Conservation (phyloP, 2,113 vertebrate species). For the Syngnathoides biaculeatus region DNA sequence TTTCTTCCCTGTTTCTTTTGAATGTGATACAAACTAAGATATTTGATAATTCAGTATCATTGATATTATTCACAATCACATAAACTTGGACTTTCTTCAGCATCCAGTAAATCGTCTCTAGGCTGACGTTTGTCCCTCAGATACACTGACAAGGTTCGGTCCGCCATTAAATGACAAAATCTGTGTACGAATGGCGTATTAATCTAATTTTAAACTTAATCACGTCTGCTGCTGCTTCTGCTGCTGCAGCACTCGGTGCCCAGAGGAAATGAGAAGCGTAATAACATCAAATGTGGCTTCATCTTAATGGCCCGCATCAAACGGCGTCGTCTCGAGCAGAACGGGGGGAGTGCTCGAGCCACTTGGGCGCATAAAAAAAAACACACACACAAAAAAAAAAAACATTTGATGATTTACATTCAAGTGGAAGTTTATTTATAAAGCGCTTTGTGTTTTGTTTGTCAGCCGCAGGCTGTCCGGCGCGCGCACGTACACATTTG, state of each 20-base stretch:
- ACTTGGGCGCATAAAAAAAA: slow-evolving; percentile 24
- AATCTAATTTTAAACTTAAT: slow-evolving; percentile 67
- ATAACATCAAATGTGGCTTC: slow-evolving; percentile 60
- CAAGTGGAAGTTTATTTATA: slow-evolving; percentile 50
- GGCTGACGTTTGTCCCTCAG: not conserved
- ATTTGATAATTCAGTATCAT: too few species aligned
- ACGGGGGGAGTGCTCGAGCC: slow-evolving; percentile 32
- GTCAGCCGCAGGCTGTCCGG: slow-evolving; percentile 17
- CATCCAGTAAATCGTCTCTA: not conserved
- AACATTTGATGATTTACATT: slow-evolving; percentile 47
- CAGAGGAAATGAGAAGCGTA: slow-evolving; percentile 57
- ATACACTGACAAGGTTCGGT: not conserved
- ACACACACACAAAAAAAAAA: slow-evolving; percentile 1
- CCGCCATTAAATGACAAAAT: slow-evolving; percentile 37
- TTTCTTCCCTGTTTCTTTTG: too few species aligned
- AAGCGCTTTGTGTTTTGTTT: slow-evolving; percentile 43
- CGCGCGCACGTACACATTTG: slow-evolving; percentile 21
- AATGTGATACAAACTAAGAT: too few species aligned
- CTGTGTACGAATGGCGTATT: slow-evolving; percentile 41
- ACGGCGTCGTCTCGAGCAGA: slow-evolving; percentile 44
- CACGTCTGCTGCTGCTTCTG: slow-evolving; percentile 50
- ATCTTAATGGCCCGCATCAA: slow-evolving; percentile 64
- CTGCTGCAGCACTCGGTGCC: slow-evolving; percentile 50
- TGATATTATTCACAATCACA: not conserved
- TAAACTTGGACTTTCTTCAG: not conserved